Evolutionary conservation across 1,140 invertebrate genomes (phyloP), one percentile per base, ranked within the genome.

Genomic region (Zaprionus inermis): DNA sequence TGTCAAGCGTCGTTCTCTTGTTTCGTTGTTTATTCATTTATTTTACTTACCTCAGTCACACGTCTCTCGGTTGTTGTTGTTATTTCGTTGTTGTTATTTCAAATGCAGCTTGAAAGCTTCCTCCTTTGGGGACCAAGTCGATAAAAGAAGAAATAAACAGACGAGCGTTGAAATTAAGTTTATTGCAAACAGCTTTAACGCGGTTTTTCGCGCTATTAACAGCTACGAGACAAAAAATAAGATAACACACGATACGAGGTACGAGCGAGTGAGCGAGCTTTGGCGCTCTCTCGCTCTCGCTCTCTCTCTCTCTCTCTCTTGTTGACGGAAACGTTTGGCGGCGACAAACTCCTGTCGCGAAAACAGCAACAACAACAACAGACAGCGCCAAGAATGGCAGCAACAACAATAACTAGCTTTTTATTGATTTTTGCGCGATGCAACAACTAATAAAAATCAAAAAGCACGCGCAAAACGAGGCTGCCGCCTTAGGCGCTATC

Each of bases 401-500:
- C 60, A 65, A 69, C 60, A 63, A 79, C 76, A 86, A 81, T 78
- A 75, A 54, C 36, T 84, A 46, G 69, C 58, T 49, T 71, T 59
- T 82, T 88, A 86, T 86, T 86, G 83, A 86, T 86, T 86, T 86
- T 85, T 86, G 70, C 67, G 60, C 59, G 52, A 71, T 75, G 72
- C 72, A 75, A 75, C 72, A 75, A 65, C 54, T 75, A 75, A 73
- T 73, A 67, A 69, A 64, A 76, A 60, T 46, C 22, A 54, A 67
- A 72, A 55, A 65, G 46, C 54, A 64, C 66, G 51, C 41, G 63
- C 32, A 49, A 38, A 59, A 54, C 74, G 36, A 66, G 65, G 65
- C 59, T 72, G 56, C 58, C 51, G 74, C 46, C 59, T 36, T 49
- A 61, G 36, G 24, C 49, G 46, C 22, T 55, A 51, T 46, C 54